A percentile compares a stretch with the other conserved stretches of the same genome.
Evolutionary conservation across 2,888 invertebrate genomes (phyloP).

Genomic region (Bembecia ichneumoniformis): DNA sequence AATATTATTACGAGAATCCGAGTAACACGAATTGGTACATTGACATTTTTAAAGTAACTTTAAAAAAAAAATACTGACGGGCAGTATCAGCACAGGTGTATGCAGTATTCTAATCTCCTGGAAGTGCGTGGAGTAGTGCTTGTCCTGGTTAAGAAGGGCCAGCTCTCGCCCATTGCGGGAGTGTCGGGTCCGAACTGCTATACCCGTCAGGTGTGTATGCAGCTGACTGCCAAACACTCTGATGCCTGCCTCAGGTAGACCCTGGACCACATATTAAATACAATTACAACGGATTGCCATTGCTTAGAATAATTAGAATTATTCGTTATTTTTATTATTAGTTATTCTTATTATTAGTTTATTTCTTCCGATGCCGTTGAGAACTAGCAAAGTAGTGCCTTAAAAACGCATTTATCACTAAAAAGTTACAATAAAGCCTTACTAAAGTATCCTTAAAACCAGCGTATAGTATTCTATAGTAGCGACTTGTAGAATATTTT

Average conservation of each 20-base stretch:
- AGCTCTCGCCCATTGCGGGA: conserved; percentile 86
- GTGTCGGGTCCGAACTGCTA: conserved; percentile 87
- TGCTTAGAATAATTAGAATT: neutral
- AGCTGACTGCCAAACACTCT: conserved; percentile 95
- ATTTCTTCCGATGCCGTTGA: no score
- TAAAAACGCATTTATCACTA: no score
- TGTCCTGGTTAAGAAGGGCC: conserved; percentile 88
- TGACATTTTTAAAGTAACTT: no score
- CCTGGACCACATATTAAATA: conserved; percentile 62
- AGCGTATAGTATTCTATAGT: no score
- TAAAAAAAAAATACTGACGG: conserved; percentile 76
- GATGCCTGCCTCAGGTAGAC: conserved; percentile 87
- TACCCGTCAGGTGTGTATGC: conserved; percentile 95
- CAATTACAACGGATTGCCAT: conserved; percentile 1
- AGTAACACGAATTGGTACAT: no score
- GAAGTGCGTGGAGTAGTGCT: conserved; percentile 97
- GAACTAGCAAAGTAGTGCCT: no score
- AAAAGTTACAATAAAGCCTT: no score
- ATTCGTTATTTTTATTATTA: conserved; percentile 4
- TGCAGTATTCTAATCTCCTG: conserved; percentile 94
- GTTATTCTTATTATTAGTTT: neutral
- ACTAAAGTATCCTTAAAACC: no score
- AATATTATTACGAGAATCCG: no score
- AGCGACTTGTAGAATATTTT: no score
- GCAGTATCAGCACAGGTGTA: conserved; percentile 82